Base-by-base conservation (phyloP, 2,888 invertebrate genomes). In the Ectemnius lituratus region DNA sequence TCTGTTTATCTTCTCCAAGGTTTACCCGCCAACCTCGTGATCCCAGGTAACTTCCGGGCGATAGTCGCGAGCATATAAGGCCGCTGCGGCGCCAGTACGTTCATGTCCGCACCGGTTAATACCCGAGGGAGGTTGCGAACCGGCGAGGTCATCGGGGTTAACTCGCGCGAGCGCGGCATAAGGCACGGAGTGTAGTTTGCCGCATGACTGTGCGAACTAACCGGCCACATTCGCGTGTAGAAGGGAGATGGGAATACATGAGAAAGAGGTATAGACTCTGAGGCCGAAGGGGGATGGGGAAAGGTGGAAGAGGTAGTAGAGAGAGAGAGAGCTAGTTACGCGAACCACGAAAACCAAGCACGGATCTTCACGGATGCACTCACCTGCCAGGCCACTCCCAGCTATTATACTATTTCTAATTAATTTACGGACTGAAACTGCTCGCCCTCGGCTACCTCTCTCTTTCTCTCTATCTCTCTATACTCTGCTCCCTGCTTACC, bases 391-490 rank as follows among this genome's bases (percentile, higher is more conserved):
- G 78, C 79, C 78, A 80, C 82, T 84, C 80, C 79, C 79, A 76
- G 75, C 82, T 82, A 86, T 86, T 84, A 87, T 84, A 77, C 82
- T 83, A 80, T 85, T 84, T 83, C 85, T 86, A 86, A 87, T 87
- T 87, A 87, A 87, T 87, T 87, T 85, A 86, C 84, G 79, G 73
- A 75, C 78, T 72, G 80, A 80, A 83, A 83, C 79, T 83, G 82
- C 76, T 75, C 61, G 58, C 37, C 37, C 37, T 60, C 47, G 18
- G 49, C 67, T 66, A 46, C 62, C 6, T 70, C 62, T 49, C 59
- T 20, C 16, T 23, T 2, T 16, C 11, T 57, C 47, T 16, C 62
- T 62, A 46, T 62, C 37, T 20, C 37, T 18, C 49, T 67, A 23
- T 23, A 23, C 47, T 23, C 62, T 46, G 49, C 59, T 52, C 46